Evolutionary conservation across 1,140 invertebrate genomes (phyloP), one percentile per base, ranked within the genome.

Genomic region (Sarcophaga bullata): DNA sequence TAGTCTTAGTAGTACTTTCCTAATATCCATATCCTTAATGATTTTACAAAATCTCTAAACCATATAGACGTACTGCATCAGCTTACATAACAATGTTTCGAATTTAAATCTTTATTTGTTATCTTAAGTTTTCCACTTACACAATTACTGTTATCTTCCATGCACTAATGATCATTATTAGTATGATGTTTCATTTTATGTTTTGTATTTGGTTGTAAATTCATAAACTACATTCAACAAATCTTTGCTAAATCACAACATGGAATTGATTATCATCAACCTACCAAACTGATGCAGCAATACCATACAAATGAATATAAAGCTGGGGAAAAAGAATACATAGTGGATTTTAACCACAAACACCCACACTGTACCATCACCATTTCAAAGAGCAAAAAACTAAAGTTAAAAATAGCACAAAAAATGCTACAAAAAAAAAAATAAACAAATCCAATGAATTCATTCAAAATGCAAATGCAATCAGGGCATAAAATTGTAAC

Each of bases 401-500:
- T 2, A 37, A 37, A 37, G 25, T 37, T 37, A 37, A 37, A 37
- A 37, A 4, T 37, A 50, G 13, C 76, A 49, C 48, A 80, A 9
- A 80, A 25, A 80, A 13, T 19, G 46, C 52, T 17, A 58, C n/a
- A 58, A 50, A 54, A n/a, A 8, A 0, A 37, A 25, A 50, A 62
- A 52, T 48, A 76, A 78, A 78, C 75, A 78, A 78, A 78, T 78
- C 75, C 75, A 78, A 78, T 78, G 48, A 78, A 78, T 78, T 78
- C 73, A 76, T 76, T 76, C 75, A 78, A 78, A 78, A 78, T 78
- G 75, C 75, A 78, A 78, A 78, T 78, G 75, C 49, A 78, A 78
- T 78, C 75, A 78, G 75, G 52, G 75, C 48, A 48, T 52, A 78
- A 52, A 78, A 78, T 78, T 78, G 75, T 78, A n/a, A 19, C 49